These are phyloP conservation scores for Sialia sialis DNA, from an alignment of 2,113 vertebrate genomes.

Conservation along the genomic window DNA sequence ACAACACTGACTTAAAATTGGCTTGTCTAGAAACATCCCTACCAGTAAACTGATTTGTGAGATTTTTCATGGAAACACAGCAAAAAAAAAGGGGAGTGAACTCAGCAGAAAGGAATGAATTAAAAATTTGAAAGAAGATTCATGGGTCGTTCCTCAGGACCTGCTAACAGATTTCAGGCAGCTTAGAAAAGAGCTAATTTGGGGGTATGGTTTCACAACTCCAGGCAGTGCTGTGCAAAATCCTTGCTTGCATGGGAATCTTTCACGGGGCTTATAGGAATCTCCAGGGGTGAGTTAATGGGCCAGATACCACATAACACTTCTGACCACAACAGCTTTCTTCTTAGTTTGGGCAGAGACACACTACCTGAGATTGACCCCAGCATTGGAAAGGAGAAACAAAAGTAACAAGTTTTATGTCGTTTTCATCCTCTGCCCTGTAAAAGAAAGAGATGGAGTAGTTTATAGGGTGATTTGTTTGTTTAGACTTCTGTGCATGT, in stretches of 20 bases:
- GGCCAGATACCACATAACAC: neutral
- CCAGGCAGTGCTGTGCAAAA: neutral
- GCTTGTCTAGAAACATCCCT: slow-evolving; percentile 31
- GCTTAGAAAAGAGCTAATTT: neutral
- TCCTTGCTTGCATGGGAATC: neutral
- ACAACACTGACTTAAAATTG: slow-evolving; percentile 51
- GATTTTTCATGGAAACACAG: slow-evolving; percentile 46
- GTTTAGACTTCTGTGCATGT: neutral
- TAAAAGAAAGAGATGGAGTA: neutral
- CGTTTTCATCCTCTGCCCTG: neutral
- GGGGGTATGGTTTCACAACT: neutral
- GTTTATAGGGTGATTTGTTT: neutral
- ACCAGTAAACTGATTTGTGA: slow-evolving; percentile 60
- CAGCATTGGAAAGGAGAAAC: neutral
- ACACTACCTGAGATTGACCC: neutral
- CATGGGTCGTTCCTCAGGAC: slow-evolving; percentile 8
- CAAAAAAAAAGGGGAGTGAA: slow-evolving; percentile 16
- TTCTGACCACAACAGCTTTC: neutral
- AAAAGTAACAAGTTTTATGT: neutral
- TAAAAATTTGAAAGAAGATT: slow-evolving; percentile 40
- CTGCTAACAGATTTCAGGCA: neutral
- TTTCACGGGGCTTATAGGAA: neutral
- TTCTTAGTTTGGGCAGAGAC: neutral
- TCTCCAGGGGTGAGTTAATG: neutral
- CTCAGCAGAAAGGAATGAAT: slow-evolving; percentile 50